A percentile compares a stretch with the other conserved stretches of the same genome.
phyloP scores from a whole-genome alignment of 1,140 invertebrate species.

The Platyura marginata region DNA sequence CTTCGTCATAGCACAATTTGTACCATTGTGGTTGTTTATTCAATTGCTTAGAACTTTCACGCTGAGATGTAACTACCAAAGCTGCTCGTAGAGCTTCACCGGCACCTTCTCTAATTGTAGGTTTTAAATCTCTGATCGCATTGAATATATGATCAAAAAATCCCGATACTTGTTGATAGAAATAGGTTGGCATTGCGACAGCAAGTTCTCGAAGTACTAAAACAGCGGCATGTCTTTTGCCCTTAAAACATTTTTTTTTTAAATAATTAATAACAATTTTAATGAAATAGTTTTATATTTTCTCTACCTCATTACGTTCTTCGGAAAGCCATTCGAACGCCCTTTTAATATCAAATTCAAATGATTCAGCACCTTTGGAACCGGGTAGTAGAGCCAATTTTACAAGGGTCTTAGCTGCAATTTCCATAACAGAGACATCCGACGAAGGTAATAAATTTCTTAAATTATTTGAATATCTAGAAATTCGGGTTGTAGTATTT shows the following conservation, averaged over 20 bases:
- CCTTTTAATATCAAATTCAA: constrained; percentile 89
- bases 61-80: constrained; percentile 80
- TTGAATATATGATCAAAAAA: constrained; percentile 95
- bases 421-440: constrained; percentile 85
- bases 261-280: background rate
- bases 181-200: constrained; percentile 90
- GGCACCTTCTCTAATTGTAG: constrained; percentile 79
- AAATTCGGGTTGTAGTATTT: constrained; percentile 74
- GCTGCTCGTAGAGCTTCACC: constrained; percentile 84
- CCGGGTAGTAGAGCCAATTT: constrained; percentile 79
- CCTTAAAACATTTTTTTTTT: constrained; percentile 13
- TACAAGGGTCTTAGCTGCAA: constrained; percentile 88
- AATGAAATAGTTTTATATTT: constrained; percentile 1
- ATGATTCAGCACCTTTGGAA: constrained; percentile 84
- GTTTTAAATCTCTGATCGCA: constrained; percentile 80
- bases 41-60: constrained; percentile 79
- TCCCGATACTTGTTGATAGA: constrained; percentile 91
- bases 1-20: constrained; percentile 81
- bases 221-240: constrained; percentile 78
- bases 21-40: constrained; percentile 66
- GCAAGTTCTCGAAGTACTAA: constrained; percentile 86
- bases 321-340: constrained; percentile 85
- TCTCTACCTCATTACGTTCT: constrained; percentile 59
- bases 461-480: constrained; percentile 83
- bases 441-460: constrained; percentile 75